Conservation (phyloP, 2,113 vertebrate genomes). For the Sisor rabdophorus region DNA sequence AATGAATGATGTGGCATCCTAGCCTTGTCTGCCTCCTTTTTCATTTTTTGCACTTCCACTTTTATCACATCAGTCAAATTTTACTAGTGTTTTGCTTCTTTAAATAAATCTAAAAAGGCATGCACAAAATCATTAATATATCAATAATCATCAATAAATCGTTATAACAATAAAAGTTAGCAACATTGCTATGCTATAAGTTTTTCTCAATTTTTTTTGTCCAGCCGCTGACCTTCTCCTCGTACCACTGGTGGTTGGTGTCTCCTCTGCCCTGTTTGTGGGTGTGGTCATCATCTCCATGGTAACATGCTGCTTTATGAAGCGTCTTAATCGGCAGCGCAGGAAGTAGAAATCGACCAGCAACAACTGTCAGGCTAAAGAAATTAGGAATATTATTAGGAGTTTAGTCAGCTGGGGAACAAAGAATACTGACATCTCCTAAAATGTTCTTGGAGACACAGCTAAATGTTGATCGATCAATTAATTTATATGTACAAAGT, state of each 20-base stretch:
- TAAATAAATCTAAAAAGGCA: background rate
- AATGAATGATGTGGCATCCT: background rate
- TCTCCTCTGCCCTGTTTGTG: slow-evolving; percentile 77
- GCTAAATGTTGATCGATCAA: background rate
- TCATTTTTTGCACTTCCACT: background rate
- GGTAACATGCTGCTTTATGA: slow-evolving; percentile 89
- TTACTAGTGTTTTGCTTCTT: background rate
- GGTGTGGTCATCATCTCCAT: slow-evolving; percentile 75
- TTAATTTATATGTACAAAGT: slow-evolving; percentile 4
- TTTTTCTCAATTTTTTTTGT: slow-evolving; percentile 4
- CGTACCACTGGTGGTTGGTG: slow-evolving; percentile 76
- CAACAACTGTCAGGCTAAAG: background rate
- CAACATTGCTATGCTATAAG: background rate
- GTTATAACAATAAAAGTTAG: background rate
- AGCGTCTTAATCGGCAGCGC: slow-evolving; percentile 66
- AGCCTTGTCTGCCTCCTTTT: background rate
- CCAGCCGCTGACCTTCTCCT: slow-evolving; percentile 79
- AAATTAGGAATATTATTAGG: background rate
- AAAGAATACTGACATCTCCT: background rate
- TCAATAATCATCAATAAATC: too few species aligned
- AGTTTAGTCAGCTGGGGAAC: background rate
- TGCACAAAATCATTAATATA: too few species aligned
- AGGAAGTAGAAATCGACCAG: slow-evolving; percentile 56
- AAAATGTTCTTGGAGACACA: background rate
- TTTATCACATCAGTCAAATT: background rate